These are phyloP conservation scores for Penelope pileata DNA, from an alignment of 2,113 vertebrate genomes.

Conservation along the genomic window DNA sequence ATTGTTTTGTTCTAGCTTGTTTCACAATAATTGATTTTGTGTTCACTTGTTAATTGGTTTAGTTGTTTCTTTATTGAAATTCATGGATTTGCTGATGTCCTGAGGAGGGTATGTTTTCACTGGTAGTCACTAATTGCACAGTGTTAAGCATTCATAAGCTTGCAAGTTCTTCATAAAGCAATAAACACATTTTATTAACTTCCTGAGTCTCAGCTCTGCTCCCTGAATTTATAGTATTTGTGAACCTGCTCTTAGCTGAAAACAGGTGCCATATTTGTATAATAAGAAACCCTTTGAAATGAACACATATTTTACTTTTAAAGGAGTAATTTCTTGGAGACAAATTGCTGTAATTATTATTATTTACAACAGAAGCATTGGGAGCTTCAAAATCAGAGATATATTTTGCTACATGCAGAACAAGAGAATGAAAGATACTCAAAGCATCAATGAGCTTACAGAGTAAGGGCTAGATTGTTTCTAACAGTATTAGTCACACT, in stretches of 20 bases:
- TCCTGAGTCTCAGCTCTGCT: not conserved
- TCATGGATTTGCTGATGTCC: slow-evolving; percentile 53
- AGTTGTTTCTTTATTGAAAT: slow-evolving; percentile 63
- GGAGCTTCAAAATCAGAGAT: slow-evolving; percentile 9
- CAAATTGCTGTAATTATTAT: not conserved
- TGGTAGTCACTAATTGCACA: slow-evolving; percentile 40
- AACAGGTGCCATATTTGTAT: slow-evolving; percentile 18
- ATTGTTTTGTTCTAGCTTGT: slow-evolving; percentile 32
- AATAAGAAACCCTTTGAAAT: not conserved
- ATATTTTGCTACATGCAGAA: not conserved
- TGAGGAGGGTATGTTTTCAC: slow-evolving; percentile 43
- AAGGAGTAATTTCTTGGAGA: not conserved
- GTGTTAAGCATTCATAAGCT: slow-evolving; percentile 46
- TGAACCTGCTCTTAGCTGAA: not conserved
- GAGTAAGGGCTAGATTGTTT: not conserved
- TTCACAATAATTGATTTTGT: slow-evolving; percentile 58
- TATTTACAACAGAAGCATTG: not conserved
- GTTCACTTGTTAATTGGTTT: slow-evolving; percentile 55
- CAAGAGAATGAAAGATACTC: not conserved
- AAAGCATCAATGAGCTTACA: not conserved
- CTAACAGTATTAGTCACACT: accelerated
- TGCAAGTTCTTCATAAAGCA: slow-evolving; percentile 50
- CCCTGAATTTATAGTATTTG: not conserved
- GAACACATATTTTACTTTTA: slow-evolving; percentile 2
- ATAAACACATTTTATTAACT: slow-evolving; percentile 62